Evolutionary conservation across 2,797 vertebrate species (phyloP), one percentile per base, ranked within the genome.

Genomic region (Enteromius mattozi): DNA sequence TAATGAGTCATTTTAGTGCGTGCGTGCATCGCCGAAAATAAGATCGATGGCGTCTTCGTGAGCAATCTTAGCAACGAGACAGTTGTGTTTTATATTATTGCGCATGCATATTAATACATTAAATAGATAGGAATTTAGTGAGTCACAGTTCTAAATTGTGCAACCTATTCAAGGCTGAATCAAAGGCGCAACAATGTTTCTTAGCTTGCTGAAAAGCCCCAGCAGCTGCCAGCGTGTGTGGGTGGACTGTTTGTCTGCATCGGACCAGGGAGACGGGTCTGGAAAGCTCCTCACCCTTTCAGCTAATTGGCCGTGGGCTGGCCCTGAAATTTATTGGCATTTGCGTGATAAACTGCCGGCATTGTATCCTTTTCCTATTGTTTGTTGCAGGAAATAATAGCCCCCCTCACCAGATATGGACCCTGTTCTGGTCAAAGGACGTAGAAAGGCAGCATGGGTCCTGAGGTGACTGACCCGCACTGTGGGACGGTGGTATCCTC

Each of bases 291-390:
- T 85, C 90, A 91, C 90, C 92, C 93, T 95, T 95, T 95, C 90
- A 95, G 92, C 94, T 95, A 94, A 95, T 96, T 95, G 94, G 94
- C 92, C 88, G 93, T 94, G 94, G 93, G 94, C 91, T 93, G 93
- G 91, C 88, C 83, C 93, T 95, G 93, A 94, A 94, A 96, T 93
- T 89, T 94, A 95, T 95, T 94, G 94, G 93, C 94, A 95, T 93
- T 95, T 91, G 89, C 85, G 92, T 96, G 95, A 95, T 95, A 93
- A 94, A 95, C 92, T 94, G 93, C 92, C 88, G 87, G 92, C 88
- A 93, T 95, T 96, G 94, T 95, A 91, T 91, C 85, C 83, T 78
- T 49, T 33, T 86, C 86, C 93, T 88, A 92, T 95, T 95, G 94
- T 94, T 91, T 89, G 71, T 87, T 80, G 85, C 87, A 88, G 92